Evolutionary conservation across 2,797 vertebrate species (phyloP), one percentile per base, ranked within the genome.

Genomic region (Cyclura pinguis): DNA sequence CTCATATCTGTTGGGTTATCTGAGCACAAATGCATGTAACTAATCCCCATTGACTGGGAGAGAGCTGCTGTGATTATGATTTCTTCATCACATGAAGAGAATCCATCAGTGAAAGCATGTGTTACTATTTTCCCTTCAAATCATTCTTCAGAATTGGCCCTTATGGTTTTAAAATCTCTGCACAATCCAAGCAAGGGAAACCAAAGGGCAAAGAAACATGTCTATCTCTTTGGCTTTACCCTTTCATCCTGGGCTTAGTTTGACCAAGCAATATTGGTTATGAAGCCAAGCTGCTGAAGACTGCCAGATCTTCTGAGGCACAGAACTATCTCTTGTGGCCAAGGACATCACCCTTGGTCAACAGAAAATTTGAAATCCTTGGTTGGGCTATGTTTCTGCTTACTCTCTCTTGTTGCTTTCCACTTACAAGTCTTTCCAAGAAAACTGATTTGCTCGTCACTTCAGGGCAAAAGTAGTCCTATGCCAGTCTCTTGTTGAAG

Each of bases 401-500:
- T 64, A 6, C 88, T 91, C 89, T 90, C n/a, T 76, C 90, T 52
- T 92, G 32, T 80, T 47, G 6, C 55, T 83, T 90, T 47, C 82
- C 77, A 0, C 88, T 92, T 2, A 0, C 3, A 52, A 87, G 81
- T 91, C 76, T 78, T 94, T 35, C 72, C 67, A 52, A 24, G 88
- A 92, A 73, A 74, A 32, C 47, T 55, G 57, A 81, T 85, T 0
- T 2, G 1, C 7, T 0, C 84, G 38, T 91, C 90, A 10, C 52
- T 73, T 86, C 52, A 84, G 90, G 64, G 91, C 3, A 64, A 83
- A 84, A 0, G 0, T 52, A 0, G 1, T 67, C 50, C 14, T 4
- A 57, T 82, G 59, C 69, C 47, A 83, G 29, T 24, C 27, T 52
- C 92, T 69, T 0, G 0, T 88, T 78, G 76, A 0, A 0, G 80